A percentile compares a stretch with the other conserved stretches of the same genome.
Evolutionary conservation across 2,113 vertebrate genomes (phyloP).

Genomic region (Sakesphorus luctuosus): DNA sequence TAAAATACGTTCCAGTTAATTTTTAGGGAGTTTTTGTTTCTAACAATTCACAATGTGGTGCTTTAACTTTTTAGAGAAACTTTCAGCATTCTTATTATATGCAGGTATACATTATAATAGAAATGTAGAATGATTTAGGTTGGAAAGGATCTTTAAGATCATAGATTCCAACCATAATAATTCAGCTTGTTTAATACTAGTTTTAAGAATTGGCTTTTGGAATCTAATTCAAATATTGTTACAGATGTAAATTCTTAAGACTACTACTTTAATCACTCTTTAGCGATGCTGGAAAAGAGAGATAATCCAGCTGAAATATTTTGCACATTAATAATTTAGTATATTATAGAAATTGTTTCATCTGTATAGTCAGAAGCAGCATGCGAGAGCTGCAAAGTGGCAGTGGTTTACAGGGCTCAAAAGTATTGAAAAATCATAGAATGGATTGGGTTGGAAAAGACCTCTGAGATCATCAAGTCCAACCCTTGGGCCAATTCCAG

Average conservation of each 20-base stretch:
- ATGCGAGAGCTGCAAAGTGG: neutral
- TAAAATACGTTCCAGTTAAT: neutral
- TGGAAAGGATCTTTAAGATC: neutral
- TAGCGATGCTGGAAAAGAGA: neutral
- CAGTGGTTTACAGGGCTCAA: neutral
- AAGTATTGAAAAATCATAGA: neutral
- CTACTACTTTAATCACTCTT: neutral
- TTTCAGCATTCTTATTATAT: neutral
- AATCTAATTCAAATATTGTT: neutral
- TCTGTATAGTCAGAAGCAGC: neutral
- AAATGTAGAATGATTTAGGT: neutral
- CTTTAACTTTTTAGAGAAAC: neutral
- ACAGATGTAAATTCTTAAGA: neutral
- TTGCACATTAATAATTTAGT: neutral
- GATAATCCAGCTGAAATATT: neutral
- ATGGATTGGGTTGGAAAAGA: too few relatives aligned
- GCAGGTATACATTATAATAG: neutral
- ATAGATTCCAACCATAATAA: neutral
- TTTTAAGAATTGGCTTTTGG: neutral
- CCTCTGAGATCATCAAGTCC: too few relatives aligned
- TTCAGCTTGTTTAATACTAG: neutral
- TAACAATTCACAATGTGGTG: neutral
- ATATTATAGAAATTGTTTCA: neutral
- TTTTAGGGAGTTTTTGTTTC: neutral
- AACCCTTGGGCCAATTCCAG: too few relatives aligned